Evolutionary conservation across 2,888 invertebrate species (phyloP).

Genomic region (Ctena decussata): DNA sequence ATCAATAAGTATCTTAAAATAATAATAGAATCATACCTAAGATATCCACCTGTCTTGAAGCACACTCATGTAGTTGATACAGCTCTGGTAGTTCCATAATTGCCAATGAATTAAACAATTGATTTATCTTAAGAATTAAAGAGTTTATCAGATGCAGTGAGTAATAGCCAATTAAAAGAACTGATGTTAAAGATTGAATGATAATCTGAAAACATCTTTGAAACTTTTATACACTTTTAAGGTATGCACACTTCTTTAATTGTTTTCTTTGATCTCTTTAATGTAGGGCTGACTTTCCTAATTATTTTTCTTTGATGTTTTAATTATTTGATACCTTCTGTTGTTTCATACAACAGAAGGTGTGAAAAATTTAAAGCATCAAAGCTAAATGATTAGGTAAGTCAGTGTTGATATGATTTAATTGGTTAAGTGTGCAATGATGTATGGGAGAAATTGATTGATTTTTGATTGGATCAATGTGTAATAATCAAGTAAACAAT

Average conservation of each 20-base stretch:
- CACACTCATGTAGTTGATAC: conserved; percentile 10
- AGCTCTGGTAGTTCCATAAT: conserved; percentile 38
- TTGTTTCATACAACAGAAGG: too few species aligned
- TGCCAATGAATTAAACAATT: too few species aligned
- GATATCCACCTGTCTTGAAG: conserved; percentile 25
- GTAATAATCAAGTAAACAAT: too few species aligned
- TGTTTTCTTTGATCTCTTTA: not conserved
- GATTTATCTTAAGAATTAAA: too few species aligned
- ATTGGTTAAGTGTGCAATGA: not conserved
- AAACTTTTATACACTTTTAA: not conserved
- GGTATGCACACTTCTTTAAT: not conserved
- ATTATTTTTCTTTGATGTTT: not conserved
- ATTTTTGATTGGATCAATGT: too few species aligned
- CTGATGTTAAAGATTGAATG: not conserved
- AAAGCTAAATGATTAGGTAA: too few species aligned
- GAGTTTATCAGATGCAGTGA: too few species aligned
- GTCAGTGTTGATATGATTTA: not conserved
- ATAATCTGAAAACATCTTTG: not conserved
- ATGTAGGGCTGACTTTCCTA: not conserved
- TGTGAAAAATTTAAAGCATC: too few species aligned
- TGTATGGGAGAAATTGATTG: not conserved
- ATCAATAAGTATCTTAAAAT: too few species aligned
- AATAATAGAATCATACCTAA: conserved; percentile 38
- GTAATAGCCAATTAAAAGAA: too few species aligned
- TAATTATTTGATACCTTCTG: not conserved